Conservation (phyloP, 2,797 vertebrate species). For the Phoeniculus purpureus region DNA sequence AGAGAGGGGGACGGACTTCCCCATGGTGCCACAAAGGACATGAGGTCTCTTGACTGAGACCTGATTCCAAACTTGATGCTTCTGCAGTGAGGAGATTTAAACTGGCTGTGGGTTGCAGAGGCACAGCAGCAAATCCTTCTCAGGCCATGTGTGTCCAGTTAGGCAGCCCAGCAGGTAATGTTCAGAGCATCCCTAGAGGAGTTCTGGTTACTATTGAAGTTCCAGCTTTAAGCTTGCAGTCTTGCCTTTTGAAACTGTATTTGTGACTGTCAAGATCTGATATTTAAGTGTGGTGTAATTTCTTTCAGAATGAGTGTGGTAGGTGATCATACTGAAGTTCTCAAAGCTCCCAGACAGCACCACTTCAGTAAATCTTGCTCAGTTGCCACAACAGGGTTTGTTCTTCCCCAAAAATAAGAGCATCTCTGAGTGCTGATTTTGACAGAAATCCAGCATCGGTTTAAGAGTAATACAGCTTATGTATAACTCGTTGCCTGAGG, state of each 20-base stretch:
- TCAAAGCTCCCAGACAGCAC: neutral
- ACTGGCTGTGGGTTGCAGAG: neutral
- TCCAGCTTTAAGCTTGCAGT: neutral
- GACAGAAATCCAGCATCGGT: neutral
- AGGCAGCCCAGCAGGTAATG: neutral
- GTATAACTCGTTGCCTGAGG: constrained; percentile 20
- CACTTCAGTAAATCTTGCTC: neutral
- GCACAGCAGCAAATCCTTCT: neutral
- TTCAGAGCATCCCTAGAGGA: neutral
- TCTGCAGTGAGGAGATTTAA: neutral
- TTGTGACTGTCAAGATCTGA: neutral
- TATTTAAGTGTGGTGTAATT: fast-evolving
- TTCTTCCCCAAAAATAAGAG: neutral
- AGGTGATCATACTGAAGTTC: neutral
- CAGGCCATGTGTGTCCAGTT: fast-evolving
- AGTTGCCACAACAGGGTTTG: neutral
- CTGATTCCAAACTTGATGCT: neutral
- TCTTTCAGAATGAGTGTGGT: neutral
- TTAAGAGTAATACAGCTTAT: neutral
- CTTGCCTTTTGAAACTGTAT: neutral
- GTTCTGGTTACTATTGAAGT: neutral
- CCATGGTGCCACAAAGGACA: neutral
- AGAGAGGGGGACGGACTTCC: neutral
- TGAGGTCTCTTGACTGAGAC: neutral
- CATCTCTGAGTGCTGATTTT: neutral